These are phyloP conservation scores for Nomada lathburiana DNA, from an alignment of 2,888 invertebrate species.

Conservation along the genomic window DNA sequence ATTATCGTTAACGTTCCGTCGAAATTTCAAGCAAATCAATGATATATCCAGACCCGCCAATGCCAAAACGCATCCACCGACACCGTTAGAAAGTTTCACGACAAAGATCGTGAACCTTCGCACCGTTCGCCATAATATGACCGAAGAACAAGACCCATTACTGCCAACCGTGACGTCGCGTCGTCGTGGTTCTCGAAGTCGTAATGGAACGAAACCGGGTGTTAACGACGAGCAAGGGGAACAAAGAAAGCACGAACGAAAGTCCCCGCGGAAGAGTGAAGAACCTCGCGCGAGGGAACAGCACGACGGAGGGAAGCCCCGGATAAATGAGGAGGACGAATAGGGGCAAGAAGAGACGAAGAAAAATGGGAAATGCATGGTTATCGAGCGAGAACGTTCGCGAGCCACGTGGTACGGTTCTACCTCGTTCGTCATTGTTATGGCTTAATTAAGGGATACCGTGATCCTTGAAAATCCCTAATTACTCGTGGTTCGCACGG, in stretches of 20 bases:
- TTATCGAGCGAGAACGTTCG: slow-evolving; percentile 56
- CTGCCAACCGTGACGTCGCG: slow-evolving; percentile 51
- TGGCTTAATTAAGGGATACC: slow-evolving; percentile 73
- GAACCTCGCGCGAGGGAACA: slow-evolving; percentile 15
- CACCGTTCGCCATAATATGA: slow-evolving; percentile 39
- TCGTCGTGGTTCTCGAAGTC: slow-evolving; percentile 34
- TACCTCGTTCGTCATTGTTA: slow-evolving; percentile 73
- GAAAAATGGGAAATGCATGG: slow-evolving; percentile 32
- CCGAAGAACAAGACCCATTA: slow-evolving; percentile 57
- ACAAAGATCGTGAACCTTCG: slow-evolving; percentile 46
- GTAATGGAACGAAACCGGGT: slow-evolving; percentile 59
- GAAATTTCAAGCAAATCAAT: too few species aligned
- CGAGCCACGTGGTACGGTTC: slow-evolving; percentile 27
- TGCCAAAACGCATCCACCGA: too few species aligned
- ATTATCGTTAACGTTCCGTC: too few species aligned
- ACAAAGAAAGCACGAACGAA: slow-evolving; percentile 38
- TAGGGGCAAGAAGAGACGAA: background rate
- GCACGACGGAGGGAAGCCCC: slow-evolving; percentile 6
- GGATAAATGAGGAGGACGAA: background rate
- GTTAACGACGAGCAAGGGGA: slow-evolving; percentile 56
- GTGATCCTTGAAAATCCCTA: slow-evolving; percentile 72
- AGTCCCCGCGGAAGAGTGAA: slow-evolving; percentile 12
- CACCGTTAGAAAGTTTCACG: slow-evolving; percentile 17
- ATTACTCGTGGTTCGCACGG: slow-evolving; percentile 69
- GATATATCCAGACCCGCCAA: too few species aligned